Evolutionary conservation across 2,797 vertebrate genomes (phyloP).

Genomic region (Pseudomugil gertrudae): DNA sequence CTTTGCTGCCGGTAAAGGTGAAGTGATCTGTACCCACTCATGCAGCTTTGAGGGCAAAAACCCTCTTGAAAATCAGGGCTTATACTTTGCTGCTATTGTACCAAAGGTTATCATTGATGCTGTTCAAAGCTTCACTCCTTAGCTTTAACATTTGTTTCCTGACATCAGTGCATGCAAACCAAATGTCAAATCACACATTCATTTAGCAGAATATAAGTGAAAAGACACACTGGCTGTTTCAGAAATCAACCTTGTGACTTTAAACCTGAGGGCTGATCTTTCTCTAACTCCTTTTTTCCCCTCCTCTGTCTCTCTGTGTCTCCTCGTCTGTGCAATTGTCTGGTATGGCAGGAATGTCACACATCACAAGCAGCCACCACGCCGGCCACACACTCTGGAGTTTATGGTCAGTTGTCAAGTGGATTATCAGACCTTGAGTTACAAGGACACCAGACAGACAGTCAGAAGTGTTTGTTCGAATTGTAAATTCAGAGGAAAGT

Average conservation of each 20-base stretch:
- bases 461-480: background rate
- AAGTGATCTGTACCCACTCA: background rate
- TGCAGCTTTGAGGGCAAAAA: background rate
- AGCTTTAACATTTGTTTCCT: conserved; percentile 1
- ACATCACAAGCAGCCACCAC: conserved; percentile 65
- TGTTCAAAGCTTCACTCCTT: background rate
- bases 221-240: background rate
- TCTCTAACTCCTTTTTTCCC: background rate
- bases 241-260: conserved; percentile 25
- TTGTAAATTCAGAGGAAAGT: background rate
- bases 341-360: conserved; percentile 83
- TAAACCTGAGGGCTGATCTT: conserved; percentile 3
- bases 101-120: background rate
- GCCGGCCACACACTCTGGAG: conserved; percentile 61
- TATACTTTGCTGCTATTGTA: background rate
- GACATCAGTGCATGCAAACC: background rate
- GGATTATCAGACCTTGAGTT: conserved; percentile 67
- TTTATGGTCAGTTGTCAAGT: conserved; percentile 76
- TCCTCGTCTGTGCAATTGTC: conserved; percentile 59
- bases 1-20: background rate
- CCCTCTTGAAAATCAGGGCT: background rate
- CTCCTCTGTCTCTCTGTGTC: background rate
- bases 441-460: conserved; percentile 36
- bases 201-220: background rate
- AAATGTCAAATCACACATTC: background rate